phyloP scores from a whole-genome alignment of 2,797 vertebrate species.

The Myotis vivesi region DNA sequence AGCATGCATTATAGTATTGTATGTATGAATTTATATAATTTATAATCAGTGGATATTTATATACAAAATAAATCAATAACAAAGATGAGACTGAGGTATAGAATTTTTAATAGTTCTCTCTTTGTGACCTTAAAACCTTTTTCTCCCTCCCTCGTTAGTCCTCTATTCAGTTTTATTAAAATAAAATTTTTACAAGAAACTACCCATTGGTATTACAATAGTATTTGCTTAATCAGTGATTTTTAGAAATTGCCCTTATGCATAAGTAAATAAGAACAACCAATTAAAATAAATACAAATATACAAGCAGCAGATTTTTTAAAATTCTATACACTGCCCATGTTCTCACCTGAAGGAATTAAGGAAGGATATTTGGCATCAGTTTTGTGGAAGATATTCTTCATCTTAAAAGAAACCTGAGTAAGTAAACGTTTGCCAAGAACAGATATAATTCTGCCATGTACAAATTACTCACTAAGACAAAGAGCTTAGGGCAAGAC shows the following conservation, averaged over 20 bases:
- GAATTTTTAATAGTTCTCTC: not conserved
- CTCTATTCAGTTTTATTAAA: not conserved
- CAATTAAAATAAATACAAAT: not conserved
- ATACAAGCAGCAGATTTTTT: not conserved
- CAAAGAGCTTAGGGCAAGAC: not conserved
- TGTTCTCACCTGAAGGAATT: not conserved
- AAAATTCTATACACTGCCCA: not conserved
- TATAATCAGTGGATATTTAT: not conserved
- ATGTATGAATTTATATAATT: not conserved
- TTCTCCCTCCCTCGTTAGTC: not conserved
- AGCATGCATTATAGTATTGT: not conserved
- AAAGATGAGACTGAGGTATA: not conserved
- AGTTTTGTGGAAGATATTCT: not conserved
- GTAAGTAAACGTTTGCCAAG: conserved; percentile 32
- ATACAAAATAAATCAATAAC: not conserved
- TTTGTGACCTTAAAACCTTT: not conserved
- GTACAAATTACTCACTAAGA: conserved; percentile 27
- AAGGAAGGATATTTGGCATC: conserved; percentile 7
- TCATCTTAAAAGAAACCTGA: conserved; percentile 36
- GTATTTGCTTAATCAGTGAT: conserved; percentile 24
- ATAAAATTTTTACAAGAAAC: not conserved
- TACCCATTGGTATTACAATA: not conserved
- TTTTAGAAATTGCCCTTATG: not conserved
- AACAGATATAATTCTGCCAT: conserved; percentile 23
- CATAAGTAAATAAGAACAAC: not conserved